Base-by-base conservation (phyloP, 30 jellyfish, hydroid and myxozoan species). In the Hydra vulgaris region DNA sequence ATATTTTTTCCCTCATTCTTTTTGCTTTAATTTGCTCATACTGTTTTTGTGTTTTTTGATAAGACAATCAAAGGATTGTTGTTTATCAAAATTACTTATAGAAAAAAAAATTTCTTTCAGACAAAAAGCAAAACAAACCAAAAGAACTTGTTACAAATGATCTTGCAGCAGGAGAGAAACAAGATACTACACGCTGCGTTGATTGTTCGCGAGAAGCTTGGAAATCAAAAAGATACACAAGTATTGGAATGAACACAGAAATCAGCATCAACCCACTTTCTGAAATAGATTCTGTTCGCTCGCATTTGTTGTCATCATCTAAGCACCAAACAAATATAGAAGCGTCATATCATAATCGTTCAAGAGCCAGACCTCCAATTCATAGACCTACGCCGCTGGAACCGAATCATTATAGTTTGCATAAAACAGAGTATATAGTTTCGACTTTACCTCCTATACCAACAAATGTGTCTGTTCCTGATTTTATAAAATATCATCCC, bases 151-250 rank as follows among this genome's bases (percentile, higher is more conserved):
- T 12, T 12, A 40, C 8, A 3, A 3, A 3, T 12, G 61, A 40
- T 12, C 61, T 40, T 40, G 12, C 61, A 3, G 61, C 12, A 40
- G 61, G 5, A 40, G 61, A 40, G 21, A 26, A 70, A 18, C 53
- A 22, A 52, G 88, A 90, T 26, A 92, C 98, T 18, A 92, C 98
- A 21, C 84, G 89, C 23, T 92, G 98, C 86, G 82, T 92, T 23
- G 98, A 92, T 16, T 92, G 98, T 80, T 92, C 98, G 23, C 87
- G 98, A 26, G 98, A 92, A 72, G 85, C 98, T 21, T 92, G 98
- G 98, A 92, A 92, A 61, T 80, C 98, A 40, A 92, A 92, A 83
- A 86, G 92, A 54, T 92, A 87, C 89, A 81, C 98, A 53, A 86
- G 91, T 5, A 85, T 95, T 16, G 98, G 98, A 15, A 92, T 92